Evolutionary conservation across 2,888 invertebrate genomes (phyloP), one percentile per base, ranked within the genome.

Genomic region (Oscheius sp.): DNA sequence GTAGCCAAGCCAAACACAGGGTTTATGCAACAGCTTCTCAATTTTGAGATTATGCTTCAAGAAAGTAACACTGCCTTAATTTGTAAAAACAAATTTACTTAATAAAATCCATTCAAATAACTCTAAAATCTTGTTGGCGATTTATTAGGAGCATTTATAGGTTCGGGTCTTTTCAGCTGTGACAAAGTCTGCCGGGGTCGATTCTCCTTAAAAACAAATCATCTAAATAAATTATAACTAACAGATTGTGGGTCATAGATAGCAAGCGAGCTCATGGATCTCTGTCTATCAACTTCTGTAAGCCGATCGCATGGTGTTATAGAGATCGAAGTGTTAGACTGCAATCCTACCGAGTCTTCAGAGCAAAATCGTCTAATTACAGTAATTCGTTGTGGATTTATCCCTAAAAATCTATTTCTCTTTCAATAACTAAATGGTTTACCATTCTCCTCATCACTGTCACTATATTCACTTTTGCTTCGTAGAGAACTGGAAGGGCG

Each of bases 1-100:
- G 82, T 73, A 25, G 76, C 77, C 8, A 72, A 76, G 12, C 84
- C 84, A 25, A 84, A 84, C 61, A 69, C 71, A n/a, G 84, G 84
- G 8, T 84, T 84, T 67, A 72, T 80, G 39, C 55, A 72, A 46
- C 84, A 84, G 67, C 57, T 84, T 23, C 58, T 58, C 20, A 72
- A 73, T 23, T 84, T 76, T 65, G 83, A 84, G 71, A 20, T 12
- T 23, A 20, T 25, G 17, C 25, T 48, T 12, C n/a, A 25, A 48
- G 20, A 48, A 20, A 5, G 5, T 12, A 3, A 20, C 23, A 15
- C 48, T 20, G 12, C 12, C 12, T 48, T 12, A 48, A 48, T 48
- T 23, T 48, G 5, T 48, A 34, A 34, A 12, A 12, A 34, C 37
- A 34, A 34, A 34, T 34, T 34, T 34, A 10, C 37, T 34, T 42